phyloP scores from a whole-genome alignment of 2,113 vertebrate genomes.

The Cygnus atratus region DNA sequence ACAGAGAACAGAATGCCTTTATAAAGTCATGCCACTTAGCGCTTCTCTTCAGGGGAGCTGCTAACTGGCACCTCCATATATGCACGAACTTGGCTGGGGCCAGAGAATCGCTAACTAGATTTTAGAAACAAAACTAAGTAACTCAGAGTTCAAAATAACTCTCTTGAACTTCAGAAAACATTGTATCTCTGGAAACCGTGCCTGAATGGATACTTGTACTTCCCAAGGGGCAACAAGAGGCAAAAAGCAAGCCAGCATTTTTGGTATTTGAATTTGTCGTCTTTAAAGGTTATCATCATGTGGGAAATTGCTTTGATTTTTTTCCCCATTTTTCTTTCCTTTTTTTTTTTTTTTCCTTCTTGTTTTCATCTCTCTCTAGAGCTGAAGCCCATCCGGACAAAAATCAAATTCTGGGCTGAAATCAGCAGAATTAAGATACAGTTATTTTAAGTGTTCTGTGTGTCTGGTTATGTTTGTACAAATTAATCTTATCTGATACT shows the following conservation, averaged over 20 bases:
- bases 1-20: constrained; percentile 28
- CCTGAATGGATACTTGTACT: constrained; percentile 10
- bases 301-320: not conserved
- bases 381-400: not conserved
- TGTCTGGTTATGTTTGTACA: constrained; percentile 35
- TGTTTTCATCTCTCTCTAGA: not conserved
- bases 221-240: not conserved
- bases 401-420: constrained; percentile 40
- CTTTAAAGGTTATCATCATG: not conserved
- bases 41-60: not conserved
- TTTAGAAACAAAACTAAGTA: constrained; percentile 56
- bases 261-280: not conserved
- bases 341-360: not conserved
- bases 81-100: constrained; percentile 38
- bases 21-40: not conserved
- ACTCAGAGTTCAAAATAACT: constrained; percentile 18
- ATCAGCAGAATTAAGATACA: constrained; percentile 39
- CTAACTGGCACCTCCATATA: not conserved
- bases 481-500: constrained; percentile 31
- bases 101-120: constrained; percentile 1
- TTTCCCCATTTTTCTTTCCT: too few species aligned
- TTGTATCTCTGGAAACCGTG: constrained; percentile 30
- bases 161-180: constrained; percentile 34
- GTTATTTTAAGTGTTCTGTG: constrained; percentile 23
- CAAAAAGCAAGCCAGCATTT: not conserved